phyloP scores from a whole-genome alignment of 2,888 invertebrate genomes.

The Lepidocyrtinus sp. region DNA sequence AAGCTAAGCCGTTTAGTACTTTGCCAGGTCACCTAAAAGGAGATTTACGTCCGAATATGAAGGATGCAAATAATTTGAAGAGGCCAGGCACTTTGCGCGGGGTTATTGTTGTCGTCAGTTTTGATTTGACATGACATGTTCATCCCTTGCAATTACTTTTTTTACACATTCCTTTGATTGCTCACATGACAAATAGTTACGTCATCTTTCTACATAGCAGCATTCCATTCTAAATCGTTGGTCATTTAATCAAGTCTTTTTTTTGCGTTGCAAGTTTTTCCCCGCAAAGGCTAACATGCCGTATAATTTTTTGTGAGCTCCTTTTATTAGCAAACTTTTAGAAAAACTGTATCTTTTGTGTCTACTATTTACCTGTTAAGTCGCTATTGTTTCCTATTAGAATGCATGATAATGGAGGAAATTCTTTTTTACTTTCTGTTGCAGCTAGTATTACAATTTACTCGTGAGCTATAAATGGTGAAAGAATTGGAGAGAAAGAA shows the following conservation, averaged over 20 bases:
- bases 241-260: slow-evolving; percentile 13
- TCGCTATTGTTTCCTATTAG: no score
- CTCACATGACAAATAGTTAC: slow-evolving; percentile 46
- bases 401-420: no score
- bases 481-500: slow-evolving; percentile 11
- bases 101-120: slow-evolving; percentile 54
- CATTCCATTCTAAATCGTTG: slow-evolving; percentile 21
- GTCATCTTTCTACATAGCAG: slow-evolving; percentile 29
- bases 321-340: no score
- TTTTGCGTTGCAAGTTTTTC: no score
- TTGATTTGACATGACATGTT: slow-evolving; percentile 60
- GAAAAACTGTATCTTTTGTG: no score
- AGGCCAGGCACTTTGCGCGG: slow-evolving; percentile 42
- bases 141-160: slow-evolving; percentile 54
- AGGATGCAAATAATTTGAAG: slow-evolving; percentile 9
- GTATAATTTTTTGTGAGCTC: no score
- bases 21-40: no score
- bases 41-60: slow-evolving; percentile 1
- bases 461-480: not conserved
- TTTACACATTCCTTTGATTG: slow-evolving; percentile 41
- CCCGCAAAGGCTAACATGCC: no score
- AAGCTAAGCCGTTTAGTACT: no score
- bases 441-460: not conserved
- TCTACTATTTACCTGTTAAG: no score
- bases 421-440: no score